Conservation (phyloP, 2,113 vertebrate species). For the Alaudala cheleensis region DNA sequence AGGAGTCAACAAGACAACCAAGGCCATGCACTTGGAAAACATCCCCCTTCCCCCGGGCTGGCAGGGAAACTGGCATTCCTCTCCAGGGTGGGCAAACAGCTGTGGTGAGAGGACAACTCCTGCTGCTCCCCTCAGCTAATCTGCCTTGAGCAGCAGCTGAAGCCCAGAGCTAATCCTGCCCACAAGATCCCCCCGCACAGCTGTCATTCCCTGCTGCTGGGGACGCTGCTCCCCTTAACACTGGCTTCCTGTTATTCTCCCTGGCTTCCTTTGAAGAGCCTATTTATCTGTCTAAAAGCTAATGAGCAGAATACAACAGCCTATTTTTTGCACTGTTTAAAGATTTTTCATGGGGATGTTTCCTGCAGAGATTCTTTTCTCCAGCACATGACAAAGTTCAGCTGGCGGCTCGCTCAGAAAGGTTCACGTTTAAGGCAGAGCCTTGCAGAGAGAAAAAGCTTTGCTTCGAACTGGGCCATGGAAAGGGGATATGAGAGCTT, state of each 20-base stretch:
- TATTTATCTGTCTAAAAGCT: conserved; percentile 37
- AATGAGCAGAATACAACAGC: conserved; percentile 44
- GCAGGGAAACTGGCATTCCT: background rate
- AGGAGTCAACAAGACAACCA: background rate
- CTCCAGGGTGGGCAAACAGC: conserved; percentile 41
- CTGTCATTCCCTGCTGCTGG: background rate
- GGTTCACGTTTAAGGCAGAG: background rate
- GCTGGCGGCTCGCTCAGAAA: background rate
- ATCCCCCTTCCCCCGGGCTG: background rate
- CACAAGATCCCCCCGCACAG: background rate
- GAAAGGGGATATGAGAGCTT: background rate
- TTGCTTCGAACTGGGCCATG: background rate
- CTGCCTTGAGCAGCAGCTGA: background rate
- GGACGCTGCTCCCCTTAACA: background rate
- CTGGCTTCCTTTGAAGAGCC: conserved; percentile 64
- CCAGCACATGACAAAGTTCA: conserved; percentile 8
- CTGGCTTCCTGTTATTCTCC: conserved; percentile 70
- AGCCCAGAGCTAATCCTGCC: background rate
- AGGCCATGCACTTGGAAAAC: background rate
- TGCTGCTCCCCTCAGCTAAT: background rate
- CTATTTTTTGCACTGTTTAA: conserved; percentile 36
- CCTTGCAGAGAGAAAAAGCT: background rate
- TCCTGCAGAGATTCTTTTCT: conserved; percentile 49
- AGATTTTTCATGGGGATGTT: conserved; percentile 38
- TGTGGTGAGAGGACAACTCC: background rate